phyloP scores from a whole-genome alignment of 2,888 invertebrate species.

The Tetrapedia diversipes region DNA sequence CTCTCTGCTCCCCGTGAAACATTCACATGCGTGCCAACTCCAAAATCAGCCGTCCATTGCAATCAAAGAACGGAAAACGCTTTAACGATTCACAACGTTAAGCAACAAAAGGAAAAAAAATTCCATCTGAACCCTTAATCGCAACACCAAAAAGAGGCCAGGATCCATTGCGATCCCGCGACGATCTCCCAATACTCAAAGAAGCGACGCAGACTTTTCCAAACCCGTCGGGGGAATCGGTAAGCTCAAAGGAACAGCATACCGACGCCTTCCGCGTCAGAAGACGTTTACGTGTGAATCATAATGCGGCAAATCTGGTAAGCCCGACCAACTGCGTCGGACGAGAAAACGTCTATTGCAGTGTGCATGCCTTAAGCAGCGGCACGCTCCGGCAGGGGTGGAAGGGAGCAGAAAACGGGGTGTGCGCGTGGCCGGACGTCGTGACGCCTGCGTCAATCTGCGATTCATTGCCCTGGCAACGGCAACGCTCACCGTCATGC shows the following conservation, averaged over 20 bases:
- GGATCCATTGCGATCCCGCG: not conserved
- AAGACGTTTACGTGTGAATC: conserved; percentile 52
- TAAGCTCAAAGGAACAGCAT: not conserved
- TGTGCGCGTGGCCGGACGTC: conserved; percentile 66
- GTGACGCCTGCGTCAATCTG: conserved; percentile 77
- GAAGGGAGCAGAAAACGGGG: conserved; percentile 53
- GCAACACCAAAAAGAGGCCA: too few species aligned
- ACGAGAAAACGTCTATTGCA: conserved; percentile 60
- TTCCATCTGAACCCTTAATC: too few species aligned
- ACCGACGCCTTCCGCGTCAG: conserved; percentile 20
- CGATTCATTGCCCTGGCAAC: conserved; percentile 80
- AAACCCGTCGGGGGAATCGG: conserved; percentile 11
- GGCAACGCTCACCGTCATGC: conserved; percentile 70
- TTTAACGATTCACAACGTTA: not conserved
- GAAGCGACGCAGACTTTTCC: not conserved
- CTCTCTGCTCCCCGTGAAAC: not conserved
- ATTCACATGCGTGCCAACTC: conserved; percentile 7
- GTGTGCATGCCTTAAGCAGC: conserved; percentile 65
- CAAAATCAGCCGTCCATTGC: not conserved
- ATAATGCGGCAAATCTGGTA: conserved; percentile 67
- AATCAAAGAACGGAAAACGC: not conserved
- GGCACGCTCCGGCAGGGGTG: conserved; percentile 63
- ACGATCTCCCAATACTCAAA: not conserved
- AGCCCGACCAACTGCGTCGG: conserved; percentile 54
- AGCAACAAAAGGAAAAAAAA: not conserved